Conservation (phyloP, 2,113 vertebrate genomes). For the Callocephalon fimbriatum region DNA sequence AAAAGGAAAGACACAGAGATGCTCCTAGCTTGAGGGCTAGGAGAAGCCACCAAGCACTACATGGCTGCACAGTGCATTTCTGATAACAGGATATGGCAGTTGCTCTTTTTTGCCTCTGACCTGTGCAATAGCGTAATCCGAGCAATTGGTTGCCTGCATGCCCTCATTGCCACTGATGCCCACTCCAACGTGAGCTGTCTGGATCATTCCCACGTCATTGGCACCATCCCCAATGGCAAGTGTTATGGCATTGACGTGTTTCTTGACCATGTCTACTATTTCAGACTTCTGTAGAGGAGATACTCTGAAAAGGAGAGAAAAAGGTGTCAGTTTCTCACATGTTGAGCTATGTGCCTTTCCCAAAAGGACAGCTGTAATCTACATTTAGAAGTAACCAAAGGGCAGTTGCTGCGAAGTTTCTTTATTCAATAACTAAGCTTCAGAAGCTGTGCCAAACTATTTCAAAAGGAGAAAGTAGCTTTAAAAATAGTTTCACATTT, state of each 20-base stretch:
- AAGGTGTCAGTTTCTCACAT: constrained; percentile 60
- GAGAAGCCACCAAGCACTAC: not conserved
- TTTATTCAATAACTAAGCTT: constrained; percentile 50
- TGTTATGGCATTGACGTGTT: constrained; percentile 96
- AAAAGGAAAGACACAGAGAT: not conserved
- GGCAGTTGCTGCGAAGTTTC: constrained; percentile 52
- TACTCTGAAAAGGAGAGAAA: constrained; percentile 83
- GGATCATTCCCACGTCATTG: constrained; percentile 98
- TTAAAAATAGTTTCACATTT: constrained; percentile 44
- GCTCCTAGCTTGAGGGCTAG: not conserved
- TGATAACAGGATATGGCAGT: not conserved
- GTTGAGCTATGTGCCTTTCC: not conserved
- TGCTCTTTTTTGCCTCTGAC: constrained; percentile 69
- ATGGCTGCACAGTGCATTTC: not conserved
- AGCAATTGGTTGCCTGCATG: constrained; percentile 98
- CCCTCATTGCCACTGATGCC: constrained; percentile 99
- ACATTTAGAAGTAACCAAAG: constrained; percentile 66
- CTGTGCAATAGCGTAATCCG: constrained; percentile 98
- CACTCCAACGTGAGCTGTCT: constrained; percentile 96
- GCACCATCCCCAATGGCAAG: constrained; percentile 97
- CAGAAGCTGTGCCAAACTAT: constrained; percentile 57
- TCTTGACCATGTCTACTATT: constrained; percentile 99
- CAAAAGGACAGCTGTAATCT: constrained; percentile 69
- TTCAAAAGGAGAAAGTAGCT: constrained; percentile 44
- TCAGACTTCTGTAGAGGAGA: constrained; percentile 98